phyloP scores from a whole-genome alignment of 2,888 invertebrate species.

The Invenusta paracnida region DNA sequence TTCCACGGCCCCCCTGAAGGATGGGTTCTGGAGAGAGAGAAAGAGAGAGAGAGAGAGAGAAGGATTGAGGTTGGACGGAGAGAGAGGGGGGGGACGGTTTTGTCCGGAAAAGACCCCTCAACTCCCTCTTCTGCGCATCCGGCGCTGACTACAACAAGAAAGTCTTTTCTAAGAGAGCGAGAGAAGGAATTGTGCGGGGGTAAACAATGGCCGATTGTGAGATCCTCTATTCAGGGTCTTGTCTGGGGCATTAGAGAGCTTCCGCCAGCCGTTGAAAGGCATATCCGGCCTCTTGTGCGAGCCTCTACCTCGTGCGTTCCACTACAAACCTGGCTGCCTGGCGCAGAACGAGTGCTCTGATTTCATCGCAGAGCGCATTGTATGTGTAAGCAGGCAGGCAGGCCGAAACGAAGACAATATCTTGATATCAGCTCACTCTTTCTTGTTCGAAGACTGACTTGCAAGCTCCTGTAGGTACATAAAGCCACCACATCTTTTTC shows the following conservation, averaged over 20 bases:
- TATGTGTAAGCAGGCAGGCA: background rate
- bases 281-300: too few species aligned
- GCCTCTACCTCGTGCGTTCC: too few species aligned
- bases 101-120: background rate
- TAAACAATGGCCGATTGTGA: constrained; percentile 1
- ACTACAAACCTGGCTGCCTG: too few species aligned
- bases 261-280: constrained; percentile 15
- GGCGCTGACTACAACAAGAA: background rate
- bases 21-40: background rate
- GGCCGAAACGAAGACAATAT: background rate
- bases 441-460: background rate
- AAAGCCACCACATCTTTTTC: background rate
- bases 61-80: background rate
- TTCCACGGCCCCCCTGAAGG: too few species aligned
- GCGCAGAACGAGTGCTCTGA: too few species aligned
- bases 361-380: background rate
- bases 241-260: constrained; percentile 16
- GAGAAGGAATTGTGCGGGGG: too few species aligned
- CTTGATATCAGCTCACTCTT: background rate
- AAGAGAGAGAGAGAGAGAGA: background rate
- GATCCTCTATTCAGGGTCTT: background rate
- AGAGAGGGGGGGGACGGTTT: background rate
- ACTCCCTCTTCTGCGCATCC: background rate
- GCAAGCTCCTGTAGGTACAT: background rate
- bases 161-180: too few species aligned